These are phyloP conservation scores for Ataeniobius toweri DNA, from an alignment of 2,797 vertebrate genomes.

Conservation along the genomic window DNA sequence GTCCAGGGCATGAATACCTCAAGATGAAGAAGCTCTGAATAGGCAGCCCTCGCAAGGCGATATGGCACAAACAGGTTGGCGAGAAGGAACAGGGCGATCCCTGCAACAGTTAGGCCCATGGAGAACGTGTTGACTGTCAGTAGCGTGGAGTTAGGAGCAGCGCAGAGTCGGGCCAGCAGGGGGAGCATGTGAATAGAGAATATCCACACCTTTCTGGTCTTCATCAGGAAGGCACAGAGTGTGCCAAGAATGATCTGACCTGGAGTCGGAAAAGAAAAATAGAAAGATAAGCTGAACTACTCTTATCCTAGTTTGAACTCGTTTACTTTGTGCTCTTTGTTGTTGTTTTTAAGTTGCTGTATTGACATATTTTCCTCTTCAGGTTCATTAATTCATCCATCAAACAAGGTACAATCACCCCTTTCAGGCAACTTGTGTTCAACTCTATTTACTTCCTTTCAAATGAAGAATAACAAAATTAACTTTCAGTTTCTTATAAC, in stretches of 20 bases:
- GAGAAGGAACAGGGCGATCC: conserved; percentile 71
- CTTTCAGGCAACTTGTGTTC: background rate
- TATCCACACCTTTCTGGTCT: conserved; percentile 83
- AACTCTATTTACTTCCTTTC: background rate
- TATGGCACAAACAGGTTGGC: conserved; percentile 82
- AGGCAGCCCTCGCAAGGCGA: conserved; percentile 76
- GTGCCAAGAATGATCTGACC: conserved; percentile 85
- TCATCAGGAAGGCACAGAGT: conserved; percentile 86
- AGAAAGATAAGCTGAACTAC: too few species aligned
- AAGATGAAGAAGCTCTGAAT: conserved; percentile 76
- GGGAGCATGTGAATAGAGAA: conserved; percentile 85
- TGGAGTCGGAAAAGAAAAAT: conserved; percentile 39
- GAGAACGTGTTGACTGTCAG: conserved; percentile 74
- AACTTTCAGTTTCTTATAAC: background rate
- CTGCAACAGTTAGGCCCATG: conserved; percentile 69
- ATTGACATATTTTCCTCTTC: background rate
- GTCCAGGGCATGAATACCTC: conserved; percentile 58
- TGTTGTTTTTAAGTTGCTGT: background rate
- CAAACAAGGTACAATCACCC: background rate
- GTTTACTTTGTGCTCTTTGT: background rate
- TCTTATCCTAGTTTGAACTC: background rate
- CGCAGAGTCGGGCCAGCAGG: conserved; percentile 78
- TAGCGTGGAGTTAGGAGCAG: conserved; percentile 67
- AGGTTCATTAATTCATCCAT: background rate
- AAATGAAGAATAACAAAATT: background rate